Evolutionary conservation across 2,113 vertebrate genomes (phyloP), one percentile per base, ranked within the genome.

Genomic region (Falco punctatus): DNA sequence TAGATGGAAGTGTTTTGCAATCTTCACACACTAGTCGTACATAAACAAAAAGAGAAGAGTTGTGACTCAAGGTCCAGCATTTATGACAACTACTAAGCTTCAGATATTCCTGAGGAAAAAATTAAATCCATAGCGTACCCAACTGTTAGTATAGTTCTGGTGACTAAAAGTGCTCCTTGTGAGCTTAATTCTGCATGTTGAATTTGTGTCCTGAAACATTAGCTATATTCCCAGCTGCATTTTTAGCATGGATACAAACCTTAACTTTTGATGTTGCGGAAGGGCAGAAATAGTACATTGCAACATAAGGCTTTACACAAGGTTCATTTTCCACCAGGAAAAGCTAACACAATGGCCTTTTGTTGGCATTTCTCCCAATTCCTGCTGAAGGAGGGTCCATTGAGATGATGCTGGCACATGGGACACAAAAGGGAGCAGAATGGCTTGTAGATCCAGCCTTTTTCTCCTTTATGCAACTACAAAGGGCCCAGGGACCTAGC

Each of bases 241-340:
- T 91, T 85, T 92, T 75, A 92, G 30, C 30, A 18, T 10, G 35
- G 35, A 54, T 49, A 42, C 32, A 92, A 88, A 74, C 7, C 20
- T 57, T 62, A 86, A 2, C 35, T 92, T 94, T 71, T 85, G 61
- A 69, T 66, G 81, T 49, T 38, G 33, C 51, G 23, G 42, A 82
- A 91, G 20, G n/a, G 40, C 73, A 94, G 59, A 84, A 96, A 92
- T 4, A 96, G 38, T 64, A 69, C 67, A 28, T 58, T 48, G 52
- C 81, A 92, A 49, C 49, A 75, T 6, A 26, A 87, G 40, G 22
- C n/a, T 89, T 64, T 24, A 27, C 49, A 55, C 32, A 30, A 42
- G 52, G 62, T 58, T 93, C 46, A 28, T 49, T 85, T 95, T 69
- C 80, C 64, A 90, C 14, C 55, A 88, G 82, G 79, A 95, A 88